Conservation (phyloP, 2,888 invertebrate species). For the Cartodere bifasciata region DNA sequence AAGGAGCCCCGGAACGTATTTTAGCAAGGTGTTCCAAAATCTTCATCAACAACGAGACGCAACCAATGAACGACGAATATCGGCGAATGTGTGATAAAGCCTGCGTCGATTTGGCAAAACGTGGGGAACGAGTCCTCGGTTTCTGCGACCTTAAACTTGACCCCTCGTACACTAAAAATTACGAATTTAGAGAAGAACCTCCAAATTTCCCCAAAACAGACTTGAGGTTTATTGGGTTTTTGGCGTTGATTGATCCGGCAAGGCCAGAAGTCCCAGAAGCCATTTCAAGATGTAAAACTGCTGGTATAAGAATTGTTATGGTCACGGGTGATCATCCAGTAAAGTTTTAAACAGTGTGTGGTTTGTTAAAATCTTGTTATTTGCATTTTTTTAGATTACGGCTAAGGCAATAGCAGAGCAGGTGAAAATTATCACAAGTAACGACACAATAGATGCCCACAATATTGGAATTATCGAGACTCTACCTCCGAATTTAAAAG, state of each 20-base stretch:
- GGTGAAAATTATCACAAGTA: constrained; percentile 56
- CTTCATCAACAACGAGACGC: constrained; percentile 41
- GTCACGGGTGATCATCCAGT: constrained; percentile 75
- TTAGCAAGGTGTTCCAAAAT: constrained; percentile 54
- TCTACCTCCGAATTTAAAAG: constrained; percentile 24
- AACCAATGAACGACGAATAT: constrained; percentile 39
- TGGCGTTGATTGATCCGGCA: constrained; percentile 54
- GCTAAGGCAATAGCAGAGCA: constrained; percentile 64
- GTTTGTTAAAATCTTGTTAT: no score
- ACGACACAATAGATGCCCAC: constrained; percentile 25
- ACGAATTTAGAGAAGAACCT: constrained; percentile 45
- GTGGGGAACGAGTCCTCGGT: constrained; percentile 73
- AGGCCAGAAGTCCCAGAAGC: constrained; percentile 54
- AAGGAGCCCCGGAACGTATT: constrained; percentile 63
- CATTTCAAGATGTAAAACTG: constrained; percentile 53
- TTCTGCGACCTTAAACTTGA: constrained; percentile 61
- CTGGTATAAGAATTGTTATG: constrained; percentile 72
- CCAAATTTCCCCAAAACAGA: constrained; percentile 57
- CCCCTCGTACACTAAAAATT: constrained; percentile 40
- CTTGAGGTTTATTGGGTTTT: constrained; percentile 50
- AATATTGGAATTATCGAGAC: constrained; percentile 26
- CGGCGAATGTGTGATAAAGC: constrained; percentile 49
- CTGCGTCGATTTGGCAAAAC: constrained; percentile 65
- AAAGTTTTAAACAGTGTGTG: no score
- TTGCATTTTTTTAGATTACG: constrained; percentile 37